Base-by-base conservation (phyloP, 2,888 invertebrate species). In the Apodemia duryi region DNA sequence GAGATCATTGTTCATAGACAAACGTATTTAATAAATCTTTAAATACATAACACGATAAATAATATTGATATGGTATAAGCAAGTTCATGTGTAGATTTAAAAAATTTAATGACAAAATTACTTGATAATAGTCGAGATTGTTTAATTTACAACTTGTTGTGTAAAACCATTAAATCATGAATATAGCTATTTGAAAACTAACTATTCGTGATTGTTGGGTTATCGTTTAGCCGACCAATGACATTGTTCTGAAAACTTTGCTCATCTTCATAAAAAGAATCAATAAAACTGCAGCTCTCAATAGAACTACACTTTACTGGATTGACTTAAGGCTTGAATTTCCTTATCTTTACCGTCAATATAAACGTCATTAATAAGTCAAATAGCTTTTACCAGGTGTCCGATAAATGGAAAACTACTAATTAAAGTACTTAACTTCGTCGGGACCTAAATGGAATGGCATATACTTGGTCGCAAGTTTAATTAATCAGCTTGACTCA, bases 381-480 rank as follows among this genome's bases (percentile, higher is more conserved):
- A 81, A 85, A 85, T 85, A 79, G 82, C 85, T 86, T 87, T 85
- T 86, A 85, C 84, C 84, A 83, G 83, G 86, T 85, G 85, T 85
- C 79, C 80, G 77, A 81, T 80, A 87, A 86, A 87, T 87, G 84
- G 88, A 86, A 87, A 88, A 86, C 82, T 82, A 84, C 87, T 90
- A 88, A 89, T 90, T 90, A 88, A 88, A 86, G 82, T 84, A 85
- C 82, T 86, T 83, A 78, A 81, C 77, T 77, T 74, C 73, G 75
- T 68, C 73, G 77, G 77, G 80, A 81, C 79, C 80, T 83, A 83
- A 87, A 87, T 85, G 82, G 84, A 81, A 83, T 77, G 80, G 79
- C 75, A 78, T 80, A 79, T 78, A 77, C 74, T 81, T 72, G 78
- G 76, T 82, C 81, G 83, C 84, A 84, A 86, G 81, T 85, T 86